These are phyloP conservation scores for Dicerorhinus sumatrensis DNA, from an alignment of 2,113 vertebrate genomes.

Conservation along the genomic window DNA sequence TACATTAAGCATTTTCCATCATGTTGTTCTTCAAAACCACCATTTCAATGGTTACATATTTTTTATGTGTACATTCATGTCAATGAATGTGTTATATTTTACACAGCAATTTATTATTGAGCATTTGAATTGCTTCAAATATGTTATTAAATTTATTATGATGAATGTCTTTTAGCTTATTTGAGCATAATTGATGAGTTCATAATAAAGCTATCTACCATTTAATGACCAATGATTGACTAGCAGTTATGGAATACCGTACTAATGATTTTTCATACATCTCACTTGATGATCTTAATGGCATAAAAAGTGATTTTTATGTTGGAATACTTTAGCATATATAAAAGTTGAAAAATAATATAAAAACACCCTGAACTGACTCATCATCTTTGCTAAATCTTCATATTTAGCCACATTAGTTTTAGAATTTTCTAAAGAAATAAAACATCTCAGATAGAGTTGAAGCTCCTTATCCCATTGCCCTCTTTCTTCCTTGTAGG, in stretches of 20 bases:
- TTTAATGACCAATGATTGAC: constrained; percentile 31
- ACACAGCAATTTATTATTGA: not conserved
- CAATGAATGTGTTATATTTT: not conserved
- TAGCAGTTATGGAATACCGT: not conserved
- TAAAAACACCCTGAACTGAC: not conserved
- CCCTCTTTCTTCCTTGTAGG: not conserved
- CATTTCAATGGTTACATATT: not conserved
- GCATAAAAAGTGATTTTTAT: constrained; percentile 4
- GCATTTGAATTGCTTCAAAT: constrained; percentile 27
- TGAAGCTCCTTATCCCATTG: not conserved
- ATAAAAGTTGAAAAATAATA: not conserved
- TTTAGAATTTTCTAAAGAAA: not conserved
- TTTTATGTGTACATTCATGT: not conserved
- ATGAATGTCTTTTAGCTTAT: not conserved
- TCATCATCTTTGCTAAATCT: not conserved
- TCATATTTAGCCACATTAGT: not conserved
- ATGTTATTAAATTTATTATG: constrained; percentile 7
- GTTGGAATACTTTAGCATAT: not conserved
- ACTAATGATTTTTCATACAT: constrained; percentile 25
- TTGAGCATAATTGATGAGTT: constrained; percentile 18
- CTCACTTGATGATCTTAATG: constrained; percentile 37
- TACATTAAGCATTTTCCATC: not conserved
- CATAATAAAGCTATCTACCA: not conserved
- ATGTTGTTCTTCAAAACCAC: constrained; percentile 9
- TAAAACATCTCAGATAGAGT: not conserved